Evolutionary conservation across 2,113 vertebrate genomes (phyloP).

Genomic region (Oncorhynchus mykiss): DNA sequence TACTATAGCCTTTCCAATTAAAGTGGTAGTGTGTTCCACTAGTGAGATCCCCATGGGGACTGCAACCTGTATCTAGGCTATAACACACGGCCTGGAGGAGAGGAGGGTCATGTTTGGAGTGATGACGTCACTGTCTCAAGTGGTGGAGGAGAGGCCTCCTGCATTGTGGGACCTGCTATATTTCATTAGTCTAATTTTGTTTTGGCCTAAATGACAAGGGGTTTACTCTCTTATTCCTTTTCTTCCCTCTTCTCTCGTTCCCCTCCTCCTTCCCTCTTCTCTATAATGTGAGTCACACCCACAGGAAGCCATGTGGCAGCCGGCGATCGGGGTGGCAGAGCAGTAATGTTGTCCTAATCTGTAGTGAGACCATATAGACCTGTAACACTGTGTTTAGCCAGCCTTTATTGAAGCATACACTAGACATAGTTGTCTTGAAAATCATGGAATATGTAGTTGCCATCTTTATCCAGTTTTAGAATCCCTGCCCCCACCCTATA

Average conservation of each 20-base stretch:
- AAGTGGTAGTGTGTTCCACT: not conserved
- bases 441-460: not conserved
- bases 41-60: not conserved
- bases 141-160: conserved; percentile 17
- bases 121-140: conserved; percentile 47
- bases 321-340: not conserved
- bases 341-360: not conserved
- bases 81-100: conserved; percentile 45
- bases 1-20: not conserved
- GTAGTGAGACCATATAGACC: not conserved
- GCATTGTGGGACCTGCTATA: conserved; percentile 21
- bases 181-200: conserved; percentile 54
- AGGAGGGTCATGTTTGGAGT: not conserved
- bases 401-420: not conserved
- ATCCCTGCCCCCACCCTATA: not conserved
- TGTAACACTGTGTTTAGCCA: not conserved
- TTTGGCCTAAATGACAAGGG: conserved; percentile 49
- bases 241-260: not conserved
- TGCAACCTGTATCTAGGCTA: not conserved
- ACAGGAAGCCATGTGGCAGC: conserved; percentile 31
- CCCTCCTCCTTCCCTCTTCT: conserved; percentile 27
- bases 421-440: not conserved
- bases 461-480: not conserved
- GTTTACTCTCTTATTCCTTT: not conserved
- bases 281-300: conserved; percentile 25